These are phyloP conservation scores for Chloropsis cyanopogon DNA, from an alignment of 2,113 vertebrate genomes.

Conservation along the genomic window DNA sequence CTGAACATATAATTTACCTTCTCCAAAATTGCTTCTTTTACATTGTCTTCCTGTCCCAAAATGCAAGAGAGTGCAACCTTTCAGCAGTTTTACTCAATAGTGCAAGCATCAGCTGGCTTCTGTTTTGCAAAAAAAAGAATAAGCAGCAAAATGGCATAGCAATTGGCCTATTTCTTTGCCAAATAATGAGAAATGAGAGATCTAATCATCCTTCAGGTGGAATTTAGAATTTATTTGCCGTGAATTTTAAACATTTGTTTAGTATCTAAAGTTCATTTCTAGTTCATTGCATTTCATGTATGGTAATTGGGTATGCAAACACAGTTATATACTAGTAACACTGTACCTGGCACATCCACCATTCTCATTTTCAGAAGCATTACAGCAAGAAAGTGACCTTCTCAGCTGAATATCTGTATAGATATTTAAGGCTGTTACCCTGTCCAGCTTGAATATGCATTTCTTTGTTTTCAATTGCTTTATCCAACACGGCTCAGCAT, in stretches of 20 bases:
- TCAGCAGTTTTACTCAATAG: background rate
- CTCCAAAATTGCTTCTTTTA: background rate
- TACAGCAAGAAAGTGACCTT: background rate
- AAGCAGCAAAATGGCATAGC: background rate
- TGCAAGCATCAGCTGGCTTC: background rate
- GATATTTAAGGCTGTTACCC: background rate
- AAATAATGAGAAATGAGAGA: background rate
- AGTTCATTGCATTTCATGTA: background rate
- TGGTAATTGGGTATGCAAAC: background rate
- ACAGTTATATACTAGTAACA: background rate
- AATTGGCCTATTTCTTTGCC: background rate
- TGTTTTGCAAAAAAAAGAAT: background rate
- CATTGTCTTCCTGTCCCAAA: background rate
- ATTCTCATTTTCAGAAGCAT: fast-evolving
- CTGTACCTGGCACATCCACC: background rate
- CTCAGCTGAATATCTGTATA: background rate
- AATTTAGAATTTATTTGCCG: background rate
- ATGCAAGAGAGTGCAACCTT: background rate
- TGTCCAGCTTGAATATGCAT: background rate
- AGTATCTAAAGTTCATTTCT: background rate
- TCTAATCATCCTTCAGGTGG: background rate
- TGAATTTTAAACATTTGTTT: background rate
- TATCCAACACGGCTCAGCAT: background rate
- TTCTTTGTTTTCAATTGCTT: background rate
- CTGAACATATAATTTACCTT: background rate